Evolutionary conservation across 92 coral and sea anemone genomes (phyloP), one percentile per base, ranked within the genome.

Genomic region (Montipora capitata): DNA sequence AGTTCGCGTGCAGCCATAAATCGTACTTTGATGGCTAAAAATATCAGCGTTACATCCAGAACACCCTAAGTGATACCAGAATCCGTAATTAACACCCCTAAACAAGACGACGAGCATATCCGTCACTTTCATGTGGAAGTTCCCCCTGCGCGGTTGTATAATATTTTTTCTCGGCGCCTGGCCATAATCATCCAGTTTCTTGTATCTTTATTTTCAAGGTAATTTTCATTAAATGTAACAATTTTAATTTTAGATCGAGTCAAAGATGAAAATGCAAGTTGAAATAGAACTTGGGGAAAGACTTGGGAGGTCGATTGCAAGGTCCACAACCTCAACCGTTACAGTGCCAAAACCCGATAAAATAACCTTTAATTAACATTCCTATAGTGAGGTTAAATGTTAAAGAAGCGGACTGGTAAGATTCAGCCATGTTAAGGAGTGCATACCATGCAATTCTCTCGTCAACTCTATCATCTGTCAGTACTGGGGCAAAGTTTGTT

Each of bases 401-500:
- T 71, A 7, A 71, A n/a, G 20, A 71, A 43, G 16, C 20, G 11
- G 68, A 63, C 10, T 38, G 56, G 56, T 3, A 71, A 71, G 11
- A 71, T 5, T n/a, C 27, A 20, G 56, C 39, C 56, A 43, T 14
- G 56, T 39, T 38, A 14, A 43, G 56, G 10, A 15, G 56, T 71
- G 56, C 44, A 71, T 40, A 63, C 1, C 27, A 63, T 15, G 68
- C 35, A 15, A 63, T 71, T 71, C 52, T 71, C 11, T 71, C 76
- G 56, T 71, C 76, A 4, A 71, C 76, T 1, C 76, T 71, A 71
- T 16, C 76, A 71, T 71, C 76, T 20, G 57, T 71, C 76, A 71
- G 76, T 13, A 43, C 76, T 7, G 76, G 27, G 39, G 76, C 76
- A 71, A 71, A 16, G 16, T 3, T 71, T 71, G 76, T n/a, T 71